These are phyloP conservation scores for Sphenopsis melanotis DNA, from an alignment of 2,797 vertebrate genomes.

Conservation along the genomic window DNA sequence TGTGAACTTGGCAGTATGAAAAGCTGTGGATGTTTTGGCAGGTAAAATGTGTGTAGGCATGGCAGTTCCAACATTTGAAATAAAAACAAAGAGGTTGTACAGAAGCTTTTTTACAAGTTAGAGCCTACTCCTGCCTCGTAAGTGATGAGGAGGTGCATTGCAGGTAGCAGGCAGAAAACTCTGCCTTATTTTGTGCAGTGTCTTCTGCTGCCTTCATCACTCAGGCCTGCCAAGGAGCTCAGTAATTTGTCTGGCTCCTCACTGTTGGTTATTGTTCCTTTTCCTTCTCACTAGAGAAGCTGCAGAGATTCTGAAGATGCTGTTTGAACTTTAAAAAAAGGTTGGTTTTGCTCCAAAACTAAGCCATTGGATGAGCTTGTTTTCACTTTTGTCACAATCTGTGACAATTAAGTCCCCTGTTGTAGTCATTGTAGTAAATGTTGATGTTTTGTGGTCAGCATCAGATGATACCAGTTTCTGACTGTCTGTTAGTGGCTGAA, in stretches of 20 bases:
- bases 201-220: neutral
- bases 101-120: neutral
- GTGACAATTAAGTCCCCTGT: neutral
- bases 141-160: neutral
- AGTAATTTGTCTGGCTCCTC: neutral
- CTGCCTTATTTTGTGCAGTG: neutral
- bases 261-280: neutral
- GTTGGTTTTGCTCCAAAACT: neutral
- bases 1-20: neutral
- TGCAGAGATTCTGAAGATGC: neutral
- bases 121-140: neutral
- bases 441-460: neutral
- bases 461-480: neutral
- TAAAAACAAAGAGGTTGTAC: neutral
- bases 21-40: neutral
- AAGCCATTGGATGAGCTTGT: neutral
- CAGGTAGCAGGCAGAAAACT: neutral
- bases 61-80: neutral
- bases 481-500: neutral
- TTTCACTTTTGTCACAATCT: neutral
- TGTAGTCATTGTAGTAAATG: neutral
- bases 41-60: neutral
- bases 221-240: accelerated
- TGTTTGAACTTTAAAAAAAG: neutral
- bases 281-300: neutral